A percentile compares a stretch with the other conserved stretches of the same genome.
Evolutionary conservation across 2,888 invertebrate species (phyloP).

Genomic region (Tenthredo mesomela): DNA sequence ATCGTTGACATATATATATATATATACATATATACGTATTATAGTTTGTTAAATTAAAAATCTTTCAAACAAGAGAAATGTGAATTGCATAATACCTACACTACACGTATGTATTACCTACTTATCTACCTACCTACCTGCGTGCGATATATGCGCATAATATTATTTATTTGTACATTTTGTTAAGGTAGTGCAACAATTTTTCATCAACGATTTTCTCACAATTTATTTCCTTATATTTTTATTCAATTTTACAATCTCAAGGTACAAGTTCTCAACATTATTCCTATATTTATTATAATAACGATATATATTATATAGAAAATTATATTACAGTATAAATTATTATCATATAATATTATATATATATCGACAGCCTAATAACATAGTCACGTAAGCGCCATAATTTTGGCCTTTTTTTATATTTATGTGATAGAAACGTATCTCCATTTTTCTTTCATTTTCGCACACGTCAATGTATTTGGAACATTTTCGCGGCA

Average conservation of each 20-base stretch:
- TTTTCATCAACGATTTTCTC: neutral
- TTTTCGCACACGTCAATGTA: too few species aligned
- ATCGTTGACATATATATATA: too few species aligned
- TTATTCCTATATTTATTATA: neutral
- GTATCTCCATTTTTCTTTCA: too few species aligned
- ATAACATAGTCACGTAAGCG: too few species aligned
- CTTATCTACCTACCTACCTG: neutral
- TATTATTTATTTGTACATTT: conserved; percentile 15
- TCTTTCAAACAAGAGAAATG: neutral
- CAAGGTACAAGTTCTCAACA: neutral
- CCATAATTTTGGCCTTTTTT: too few species aligned
- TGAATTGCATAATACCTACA: neutral
- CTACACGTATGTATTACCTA: neutral
- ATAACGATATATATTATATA: too few species aligned
- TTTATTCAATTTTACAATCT: neutral
- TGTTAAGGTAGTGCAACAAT: neutral
- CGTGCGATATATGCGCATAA: neutral
- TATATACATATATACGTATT: too few species aligned
- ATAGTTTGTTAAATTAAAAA: neutral
- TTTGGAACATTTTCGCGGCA: too few species aligned
- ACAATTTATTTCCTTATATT: neutral
- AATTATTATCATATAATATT: neutral
- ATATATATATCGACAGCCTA: too few species aligned
- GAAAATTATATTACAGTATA: neutral
- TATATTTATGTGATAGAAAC: too few species aligned